phyloP scores from a whole-genome alignment of 1,140 invertebrate genomes.

The Diachasmimorpha longicaudata region DNA sequence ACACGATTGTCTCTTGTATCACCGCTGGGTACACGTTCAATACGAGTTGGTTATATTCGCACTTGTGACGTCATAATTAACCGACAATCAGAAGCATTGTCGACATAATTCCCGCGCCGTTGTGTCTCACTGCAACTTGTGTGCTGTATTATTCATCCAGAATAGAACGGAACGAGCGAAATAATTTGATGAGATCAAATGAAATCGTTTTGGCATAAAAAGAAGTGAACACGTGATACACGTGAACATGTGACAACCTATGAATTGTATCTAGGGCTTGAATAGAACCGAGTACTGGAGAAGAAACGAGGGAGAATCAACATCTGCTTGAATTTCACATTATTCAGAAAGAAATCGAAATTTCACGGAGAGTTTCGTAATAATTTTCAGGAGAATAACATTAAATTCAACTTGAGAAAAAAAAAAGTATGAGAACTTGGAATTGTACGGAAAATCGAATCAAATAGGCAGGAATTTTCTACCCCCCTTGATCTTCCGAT shows the following conservation, averaged over 20 bases:
- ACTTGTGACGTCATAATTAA: slow-evolving; percentile 63
- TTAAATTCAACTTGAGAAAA: too few species aligned
- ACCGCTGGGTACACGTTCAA: slow-evolving; percentile 31
- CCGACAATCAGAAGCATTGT: slow-evolving; percentile 61
- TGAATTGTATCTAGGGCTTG: too few species aligned
- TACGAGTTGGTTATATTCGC: slow-evolving; percentile 53
- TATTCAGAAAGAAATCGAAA: too few species aligned
- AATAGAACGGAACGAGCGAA: not conserved
- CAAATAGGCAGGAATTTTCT: too few species aligned
- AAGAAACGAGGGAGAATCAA: too few species aligned
- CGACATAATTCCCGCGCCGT: slow-evolving; percentile 59
- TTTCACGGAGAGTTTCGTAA: not conserved
- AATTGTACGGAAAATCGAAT: too few species aligned
- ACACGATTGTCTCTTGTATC: not conserved
- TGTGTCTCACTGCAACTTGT: slow-evolving; percentile 45
- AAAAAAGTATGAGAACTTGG: too few species aligned
- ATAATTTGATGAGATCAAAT: not conserved
- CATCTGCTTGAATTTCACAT: too few species aligned
- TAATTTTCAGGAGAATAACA: too few species aligned
- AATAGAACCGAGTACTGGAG: too few species aligned
- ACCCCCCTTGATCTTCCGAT: too few species aligned
- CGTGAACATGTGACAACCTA: too few species aligned
- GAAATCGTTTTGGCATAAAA: not conserved
- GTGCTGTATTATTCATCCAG: slow-evolving; percentile 21
- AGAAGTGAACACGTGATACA: not conserved